These are phyloP conservation scores for Clamator glandarius DNA, from an alignment of 2,797 vertebrate species.

Conservation along the genomic window DNA sequence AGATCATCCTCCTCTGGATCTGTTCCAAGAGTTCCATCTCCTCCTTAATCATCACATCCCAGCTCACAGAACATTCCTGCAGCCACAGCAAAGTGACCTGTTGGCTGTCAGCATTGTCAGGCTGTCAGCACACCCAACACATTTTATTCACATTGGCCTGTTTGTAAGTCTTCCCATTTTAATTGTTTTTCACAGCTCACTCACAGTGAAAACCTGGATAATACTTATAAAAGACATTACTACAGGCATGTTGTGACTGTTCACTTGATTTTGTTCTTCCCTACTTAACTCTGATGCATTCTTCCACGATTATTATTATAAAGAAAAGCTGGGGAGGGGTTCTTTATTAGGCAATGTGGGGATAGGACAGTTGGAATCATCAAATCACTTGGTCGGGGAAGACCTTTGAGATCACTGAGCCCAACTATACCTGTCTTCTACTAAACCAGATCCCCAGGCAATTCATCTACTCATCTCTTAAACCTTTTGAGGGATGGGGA, in stretches of 20 bases:
- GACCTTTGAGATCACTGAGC: too few species aligned
- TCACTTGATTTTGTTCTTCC: not conserved
- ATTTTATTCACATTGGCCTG: not conserved
- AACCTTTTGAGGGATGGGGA: too few species aligned
- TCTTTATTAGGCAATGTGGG: too few species aligned
- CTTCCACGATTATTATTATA: not conserved
- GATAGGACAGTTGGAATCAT: too few species aligned
- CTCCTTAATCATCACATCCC: not conserved
- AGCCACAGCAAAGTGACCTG: not conserved
- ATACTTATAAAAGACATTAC: not conserved
- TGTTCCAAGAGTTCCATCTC: too few species aligned
- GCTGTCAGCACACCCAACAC: not conserved
- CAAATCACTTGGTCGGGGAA: too few species aligned
- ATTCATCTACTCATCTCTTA: too few species aligned
- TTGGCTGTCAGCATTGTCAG: not conserved
- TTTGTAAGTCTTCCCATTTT: not conserved
- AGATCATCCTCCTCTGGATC: too few species aligned
- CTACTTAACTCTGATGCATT: not conserved
- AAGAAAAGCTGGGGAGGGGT: too few species aligned
- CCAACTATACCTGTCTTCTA: too few species aligned
- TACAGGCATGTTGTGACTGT: not conserved
- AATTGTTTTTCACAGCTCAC: not conserved
- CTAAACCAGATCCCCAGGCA: too few species aligned
- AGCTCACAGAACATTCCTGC: accelerated
- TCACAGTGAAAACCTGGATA: not conserved